Evolutionary conservation across 2,888 invertebrate species (phyloP).

Genomic region (Dynastes grantii): DNA sequence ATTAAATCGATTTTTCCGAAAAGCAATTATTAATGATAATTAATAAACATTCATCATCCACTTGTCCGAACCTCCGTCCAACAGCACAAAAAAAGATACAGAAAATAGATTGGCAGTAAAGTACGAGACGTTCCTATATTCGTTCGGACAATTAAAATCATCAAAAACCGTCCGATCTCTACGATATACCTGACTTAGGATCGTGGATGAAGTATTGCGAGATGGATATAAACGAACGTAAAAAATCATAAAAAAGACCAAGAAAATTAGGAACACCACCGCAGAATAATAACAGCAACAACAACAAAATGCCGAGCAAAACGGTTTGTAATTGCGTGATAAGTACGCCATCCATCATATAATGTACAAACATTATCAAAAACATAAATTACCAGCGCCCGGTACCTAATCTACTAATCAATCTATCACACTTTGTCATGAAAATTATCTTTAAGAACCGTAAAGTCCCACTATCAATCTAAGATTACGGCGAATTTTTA

Average conservation of each 20-base stretch:
- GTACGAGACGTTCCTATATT: conserved; percentile 46
- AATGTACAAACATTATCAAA: conserved; percentile 62
- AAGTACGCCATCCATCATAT: conserved; percentile 64
- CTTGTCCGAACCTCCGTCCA: conserved; percentile 41
- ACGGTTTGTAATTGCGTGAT: conserved; percentile 63
- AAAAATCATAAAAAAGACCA: neutral
- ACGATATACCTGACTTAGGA: conserved; percentile 45
- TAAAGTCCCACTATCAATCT: conserved; percentile 58
- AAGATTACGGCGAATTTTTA: conserved; percentile 57
- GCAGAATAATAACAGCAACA: conserved; percentile 24
- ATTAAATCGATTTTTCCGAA: conserved; percentile 3
- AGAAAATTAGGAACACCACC: conserved; percentile 23
- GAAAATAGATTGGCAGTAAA: conserved; percentile 50
- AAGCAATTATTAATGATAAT: conserved; percentile 43
- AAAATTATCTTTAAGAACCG: conserved; percentile 65
- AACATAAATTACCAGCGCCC: conserved; percentile 61
- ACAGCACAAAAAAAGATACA: conserved; percentile 29
- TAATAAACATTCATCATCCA: conserved; percentile 45
- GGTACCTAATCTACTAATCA: conserved; percentile 65
- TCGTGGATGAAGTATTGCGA: conserved; percentile 1
- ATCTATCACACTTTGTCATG: conserved; percentile 68
- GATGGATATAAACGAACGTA: conserved; percentile 13
- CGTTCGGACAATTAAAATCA: conserved; percentile 51
- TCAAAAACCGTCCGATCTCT: conserved; percentile 27
- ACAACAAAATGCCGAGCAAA: conserved; percentile 50